Conservation (phyloP, 2,888 invertebrate genomes). For the Melinaea marsaeus region DNA sequence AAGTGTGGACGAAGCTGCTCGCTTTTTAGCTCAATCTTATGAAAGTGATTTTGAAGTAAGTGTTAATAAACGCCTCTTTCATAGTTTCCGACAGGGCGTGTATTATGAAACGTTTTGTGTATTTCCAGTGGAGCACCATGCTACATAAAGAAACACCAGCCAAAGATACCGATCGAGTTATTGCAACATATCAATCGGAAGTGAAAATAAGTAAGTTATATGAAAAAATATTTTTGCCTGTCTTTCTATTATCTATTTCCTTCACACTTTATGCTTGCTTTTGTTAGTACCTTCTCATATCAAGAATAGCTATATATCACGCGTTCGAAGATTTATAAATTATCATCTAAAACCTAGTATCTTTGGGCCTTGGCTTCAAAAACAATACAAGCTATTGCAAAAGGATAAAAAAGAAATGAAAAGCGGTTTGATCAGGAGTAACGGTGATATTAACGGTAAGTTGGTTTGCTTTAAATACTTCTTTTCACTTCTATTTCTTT, state of each 20-base stretch:
- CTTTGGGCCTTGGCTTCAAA: constrained; percentile 13
- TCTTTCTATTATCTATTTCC: constrained; percentile 1
- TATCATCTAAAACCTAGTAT: constrained; percentile 8
- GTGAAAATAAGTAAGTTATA: constrained; percentile 27
- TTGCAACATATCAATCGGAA: constrained; percentile 28
- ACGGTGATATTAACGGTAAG: not conserved
- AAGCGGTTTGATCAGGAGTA: not conserved
- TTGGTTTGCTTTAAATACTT: not conserved
- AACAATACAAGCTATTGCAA: constrained; percentile 5
- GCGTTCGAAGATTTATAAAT: constrained; percentile 8
- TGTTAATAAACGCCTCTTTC: constrained; percentile 9
- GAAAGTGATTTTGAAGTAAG: constrained; percentile 67
- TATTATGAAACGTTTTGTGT: not conserved
- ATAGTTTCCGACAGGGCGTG: not conserved
- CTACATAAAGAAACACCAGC: constrained; percentile 13
- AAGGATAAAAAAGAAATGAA: constrained; percentile 5
- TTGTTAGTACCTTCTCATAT: constrained; percentile 8
- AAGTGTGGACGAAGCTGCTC: constrained; percentile 62
- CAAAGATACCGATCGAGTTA: constrained; percentile 21
- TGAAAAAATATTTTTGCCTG: not conserved
- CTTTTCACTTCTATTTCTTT: too few species aligned
- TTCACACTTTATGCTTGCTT: constrained; percentile 10
- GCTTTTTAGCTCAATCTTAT: constrained; percentile 60
- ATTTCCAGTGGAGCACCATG: constrained; percentile 39
- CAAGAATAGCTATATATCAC: constrained; percentile 1